Evolutionary conservation across 2,797 vertebrate species (phyloP).

Genomic region (Euthynnus affinis): DNA sequence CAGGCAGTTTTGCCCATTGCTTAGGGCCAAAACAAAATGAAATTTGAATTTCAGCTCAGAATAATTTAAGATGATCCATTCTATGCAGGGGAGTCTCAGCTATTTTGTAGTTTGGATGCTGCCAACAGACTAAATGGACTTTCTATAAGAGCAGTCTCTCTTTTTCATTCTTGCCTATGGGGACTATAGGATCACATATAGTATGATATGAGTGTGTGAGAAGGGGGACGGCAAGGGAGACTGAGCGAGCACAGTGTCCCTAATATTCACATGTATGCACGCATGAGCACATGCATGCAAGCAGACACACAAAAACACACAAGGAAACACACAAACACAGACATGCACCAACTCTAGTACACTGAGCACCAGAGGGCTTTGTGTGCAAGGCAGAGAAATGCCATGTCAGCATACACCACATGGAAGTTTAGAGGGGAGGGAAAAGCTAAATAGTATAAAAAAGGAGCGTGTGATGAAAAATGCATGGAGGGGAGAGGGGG

Average conservation of each 20-base stretch:
- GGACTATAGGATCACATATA: conserved; percentile 58
- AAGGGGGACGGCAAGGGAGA: conserved; percentile 1
- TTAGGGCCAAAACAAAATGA: conserved; percentile 81
- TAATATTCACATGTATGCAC: conserved; percentile 48
- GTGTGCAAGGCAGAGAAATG: conserved; percentile 76
- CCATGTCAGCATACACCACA: conserved; percentile 80
- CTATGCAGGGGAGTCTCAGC: conserved; percentile 40
- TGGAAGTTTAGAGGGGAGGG: conserved; percentile 75
- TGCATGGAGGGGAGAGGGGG: conserved; percentile 71
- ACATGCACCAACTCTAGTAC: conserved; percentile 63
- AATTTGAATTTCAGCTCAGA: conserved; percentile 78
- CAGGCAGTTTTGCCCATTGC: conserved; percentile 73
- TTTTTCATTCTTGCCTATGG: conserved; percentile 45
- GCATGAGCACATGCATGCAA: conserved; percentile 26
- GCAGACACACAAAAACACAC: conserved; percentile 15
- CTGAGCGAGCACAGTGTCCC: conserved; percentile 30
- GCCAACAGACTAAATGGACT: conserved; percentile 60
- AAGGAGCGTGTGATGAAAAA: conserved; percentile 77
- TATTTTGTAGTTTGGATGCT: conserved; percentile 59
- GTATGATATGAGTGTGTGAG: conserved; percentile 41
- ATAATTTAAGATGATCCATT: conserved; percentile 75
- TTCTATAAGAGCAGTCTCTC: conserved; percentile 39
- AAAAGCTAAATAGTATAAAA: conserved; percentile 77
- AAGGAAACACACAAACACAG: conserved; percentile 47
- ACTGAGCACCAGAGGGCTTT: conserved; percentile 77